A percentile compares a stretch with the other conserved stretches of the same genome.
phyloP scores from a whole-genome alignment of 1,140 invertebrate species.

The Brachionus sp. region DNA sequence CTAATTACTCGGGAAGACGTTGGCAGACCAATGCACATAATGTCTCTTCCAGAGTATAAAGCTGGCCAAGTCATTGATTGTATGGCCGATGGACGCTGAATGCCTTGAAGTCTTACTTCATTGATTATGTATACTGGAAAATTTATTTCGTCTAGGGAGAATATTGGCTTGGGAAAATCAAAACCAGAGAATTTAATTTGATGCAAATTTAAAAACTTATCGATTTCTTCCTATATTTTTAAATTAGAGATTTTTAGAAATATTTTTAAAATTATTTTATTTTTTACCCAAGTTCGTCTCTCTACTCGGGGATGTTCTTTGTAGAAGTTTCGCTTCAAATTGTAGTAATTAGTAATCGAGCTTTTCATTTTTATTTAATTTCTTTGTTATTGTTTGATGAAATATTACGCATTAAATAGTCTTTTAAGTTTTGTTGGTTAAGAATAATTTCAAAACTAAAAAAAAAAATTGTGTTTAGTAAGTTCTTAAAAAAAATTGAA shows the following conservation, averaged over 20 bases:
- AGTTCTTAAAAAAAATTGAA: not conserved
- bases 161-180: slow-evolving; percentile 42
- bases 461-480: not conserved
- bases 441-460: slow-evolving; percentile 22
- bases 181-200: slow-evolving; percentile 44
- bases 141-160: slow-evolving; percentile 32
- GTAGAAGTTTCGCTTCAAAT: slow-evolving; percentile 30
- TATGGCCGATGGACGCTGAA: slow-evolving; percentile 17
- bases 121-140: slow-evolving; percentile 21
- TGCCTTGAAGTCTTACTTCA: slow-evolving; percentile 35
- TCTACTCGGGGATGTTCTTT: slow-evolving; percentile 40
- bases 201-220: slow-evolving; percentile 31
- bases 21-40: slow-evolving; percentile 43
- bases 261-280: not conserved
- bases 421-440: not conserved
- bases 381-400: not conserved
- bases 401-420: slow-evolving; percentile 26
- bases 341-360: slow-evolving; percentile 32
- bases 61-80: slow-evolving; percentile 43
- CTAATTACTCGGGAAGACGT: slow-evolving; percentile 19
- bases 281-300: slow-evolving; percentile 8
- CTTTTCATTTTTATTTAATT: not conserved
- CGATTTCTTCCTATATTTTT: slow-evolving; percentile 15
- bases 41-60: not conserved
- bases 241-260: not conserved